Conservation (phyloP, 2,888 invertebrate genomes). For the Polydrusus cervinus region DNA sequence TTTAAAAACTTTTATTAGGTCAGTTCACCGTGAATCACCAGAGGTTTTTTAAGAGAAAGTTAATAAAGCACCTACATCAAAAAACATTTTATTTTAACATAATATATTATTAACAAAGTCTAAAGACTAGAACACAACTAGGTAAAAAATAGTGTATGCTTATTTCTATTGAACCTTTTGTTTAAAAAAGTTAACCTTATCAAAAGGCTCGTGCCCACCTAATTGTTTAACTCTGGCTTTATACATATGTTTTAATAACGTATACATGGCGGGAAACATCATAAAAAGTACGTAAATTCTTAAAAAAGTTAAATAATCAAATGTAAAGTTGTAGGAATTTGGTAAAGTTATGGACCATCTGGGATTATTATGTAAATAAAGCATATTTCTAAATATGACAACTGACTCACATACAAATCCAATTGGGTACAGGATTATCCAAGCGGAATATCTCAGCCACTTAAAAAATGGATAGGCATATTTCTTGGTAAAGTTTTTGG, state of each 20-base stretch:
- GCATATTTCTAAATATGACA: constrained; percentile 86
- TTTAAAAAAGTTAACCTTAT: constrained; percentile 31
- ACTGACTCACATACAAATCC: constrained; percentile 92
- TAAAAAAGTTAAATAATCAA: constrained; percentile 88
- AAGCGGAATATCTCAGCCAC: constrained; percentile 94
- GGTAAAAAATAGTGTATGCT: not conserved
- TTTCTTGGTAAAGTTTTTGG: constrained; percentile 74
- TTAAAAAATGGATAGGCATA: constrained; percentile 82
- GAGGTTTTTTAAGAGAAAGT: not conserved
- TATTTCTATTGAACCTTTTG: constrained; percentile 6
- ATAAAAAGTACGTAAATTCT: constrained; percentile 84
- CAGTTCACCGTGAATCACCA: too few species aligned
- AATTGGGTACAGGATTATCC: constrained; percentile 94
- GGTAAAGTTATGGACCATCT: constrained; percentile 85
- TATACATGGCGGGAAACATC: constrained; percentile 84
- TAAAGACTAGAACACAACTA: not conserved
- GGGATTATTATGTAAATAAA: constrained; percentile 90
- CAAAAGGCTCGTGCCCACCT: constrained; percentile 60
- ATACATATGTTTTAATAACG: constrained; percentile 90
- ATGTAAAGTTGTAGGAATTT: constrained; percentile 88
- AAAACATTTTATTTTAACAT: too few species aligned
- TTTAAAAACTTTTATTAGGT: too few species aligned
- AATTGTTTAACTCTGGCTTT: constrained; percentile 81
- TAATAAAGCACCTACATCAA: too few species aligned
- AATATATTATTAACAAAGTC: not conserved